Evolutionary conservation across 30 jellyfish, hydroid and myxozoan species (phyloP).

Genomic region (Aurelia aurita complex sp. Pacific): DNA sequence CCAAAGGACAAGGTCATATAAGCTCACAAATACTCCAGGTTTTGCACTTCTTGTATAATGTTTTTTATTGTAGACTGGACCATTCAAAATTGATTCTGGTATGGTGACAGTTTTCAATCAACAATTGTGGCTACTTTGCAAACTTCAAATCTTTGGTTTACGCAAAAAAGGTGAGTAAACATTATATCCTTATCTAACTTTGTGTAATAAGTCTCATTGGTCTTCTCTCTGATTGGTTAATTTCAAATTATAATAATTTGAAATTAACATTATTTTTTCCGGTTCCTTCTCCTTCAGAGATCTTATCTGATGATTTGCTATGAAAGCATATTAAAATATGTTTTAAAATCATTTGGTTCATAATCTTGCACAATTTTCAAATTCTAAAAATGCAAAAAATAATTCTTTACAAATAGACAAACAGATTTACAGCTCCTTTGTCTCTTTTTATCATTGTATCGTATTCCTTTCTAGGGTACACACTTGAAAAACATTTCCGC

Average conservation of each 20-base stretch:
- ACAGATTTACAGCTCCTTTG: neutral
- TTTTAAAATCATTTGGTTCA: too few species aligned
- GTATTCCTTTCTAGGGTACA: constrained; percentile 7
- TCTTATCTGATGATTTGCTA: neutral
- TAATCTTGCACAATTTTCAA: too few species aligned
- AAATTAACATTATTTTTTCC: too few species aligned
- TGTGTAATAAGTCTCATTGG: neutral
- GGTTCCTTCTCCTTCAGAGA: neutral
- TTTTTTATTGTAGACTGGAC: constrained; percentile 76
- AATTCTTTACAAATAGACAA: neutral
- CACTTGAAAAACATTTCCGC: constrained; percentile 54
- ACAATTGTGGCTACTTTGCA: constrained; percentile 92
- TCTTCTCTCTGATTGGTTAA: neutral
- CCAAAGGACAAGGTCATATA: neutral
- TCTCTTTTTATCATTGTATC: neutral
- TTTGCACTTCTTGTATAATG: neutral
- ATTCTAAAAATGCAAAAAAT: too few species aligned
- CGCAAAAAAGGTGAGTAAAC: constrained; percentile 63
- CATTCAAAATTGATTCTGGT: constrained; percentile 89
- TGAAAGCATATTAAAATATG: neutral
- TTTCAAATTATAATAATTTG: neutral
- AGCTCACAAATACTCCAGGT: neutral
- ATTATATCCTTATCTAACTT: neutral
- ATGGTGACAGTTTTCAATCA: constrained; percentile 91
- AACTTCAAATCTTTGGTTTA: constrained; percentile 76